Conservation (phyloP, 2,113 vertebrate species). For the Heterotilapia buettikoferi region DNA sequence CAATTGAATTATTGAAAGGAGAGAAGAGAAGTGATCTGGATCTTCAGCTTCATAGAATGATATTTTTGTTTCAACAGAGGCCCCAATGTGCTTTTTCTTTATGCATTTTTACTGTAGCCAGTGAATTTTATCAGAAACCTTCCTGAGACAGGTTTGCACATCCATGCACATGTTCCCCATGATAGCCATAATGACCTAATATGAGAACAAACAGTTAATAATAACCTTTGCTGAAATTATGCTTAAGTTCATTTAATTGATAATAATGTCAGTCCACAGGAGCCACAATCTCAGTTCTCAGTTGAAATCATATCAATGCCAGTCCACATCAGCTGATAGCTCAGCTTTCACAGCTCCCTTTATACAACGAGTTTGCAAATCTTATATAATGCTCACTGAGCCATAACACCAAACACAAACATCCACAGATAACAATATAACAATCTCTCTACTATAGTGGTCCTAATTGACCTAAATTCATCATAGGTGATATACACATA, state of each 20-base stretch:
- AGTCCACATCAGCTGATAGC: not conserved
- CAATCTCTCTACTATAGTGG: not conserved
- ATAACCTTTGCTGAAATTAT: not conserved
- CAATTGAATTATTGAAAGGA: conserved; percentile 26
- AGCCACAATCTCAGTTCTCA: not conserved
- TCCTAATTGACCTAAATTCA: not conserved
- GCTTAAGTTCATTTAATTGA: not conserved
- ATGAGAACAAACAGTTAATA: not conserved
- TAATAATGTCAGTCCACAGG: not conserved
- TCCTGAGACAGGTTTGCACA: not conserved
- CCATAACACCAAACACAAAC: not conserved
- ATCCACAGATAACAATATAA: not conserved
- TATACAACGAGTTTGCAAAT: not conserved
- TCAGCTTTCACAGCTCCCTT: not conserved
- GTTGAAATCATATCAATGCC: not conserved
- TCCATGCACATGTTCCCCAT: not conserved
- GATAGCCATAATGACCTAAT: not conserved
- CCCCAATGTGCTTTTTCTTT: not conserved
- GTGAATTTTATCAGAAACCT: not conserved
- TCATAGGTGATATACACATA: not conserved
- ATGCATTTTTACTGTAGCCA: not conserved
- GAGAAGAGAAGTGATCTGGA: not conserved
- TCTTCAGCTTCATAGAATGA: not conserved
- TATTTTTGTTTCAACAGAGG: not conserved
- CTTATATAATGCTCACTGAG: not conserved